A percentile compares a stretch with the other conserved stretches of the same genome.
phyloP scores from a whole-genome alignment of 2,888 invertebrate genomes.

The Meiosimyza platycephala region DNA sequence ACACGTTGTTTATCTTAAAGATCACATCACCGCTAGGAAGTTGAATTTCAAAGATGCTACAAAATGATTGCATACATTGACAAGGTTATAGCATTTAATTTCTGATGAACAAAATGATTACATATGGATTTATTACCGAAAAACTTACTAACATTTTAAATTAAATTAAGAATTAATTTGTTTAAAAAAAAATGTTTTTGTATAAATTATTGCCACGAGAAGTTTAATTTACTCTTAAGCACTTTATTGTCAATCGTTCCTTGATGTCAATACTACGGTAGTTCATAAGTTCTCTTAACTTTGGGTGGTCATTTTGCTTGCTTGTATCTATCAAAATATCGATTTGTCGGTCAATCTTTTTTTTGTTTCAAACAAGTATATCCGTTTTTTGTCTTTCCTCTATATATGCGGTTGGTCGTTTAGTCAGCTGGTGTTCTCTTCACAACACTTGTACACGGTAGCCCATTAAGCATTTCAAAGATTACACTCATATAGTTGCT shows the following conservation, averaged over 20 bases:
- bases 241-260: conserved; percentile 43
- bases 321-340: conserved; percentile 21
- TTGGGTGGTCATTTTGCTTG: conserved; percentile 40
- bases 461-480: conserved; percentile 37
- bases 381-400: no score
- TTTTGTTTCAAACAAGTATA: neutral
- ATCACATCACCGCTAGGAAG: conserved; percentile 48
- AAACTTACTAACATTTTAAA: no score
- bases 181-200: no score
- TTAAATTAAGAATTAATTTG: no score
- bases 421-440: neutral
- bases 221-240: no score
- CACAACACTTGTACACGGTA: conserved; percentile 29
- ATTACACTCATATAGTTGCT: conserved; percentile 47
- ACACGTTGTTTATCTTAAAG: conserved; percentile 52
- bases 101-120: no score
- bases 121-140: no score
- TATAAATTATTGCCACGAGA: no score
- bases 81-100: no score
- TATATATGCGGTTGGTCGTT: conserved; percentile 43
- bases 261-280: conserved; percentile 48
- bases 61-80: no score
- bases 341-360: conserved; percentile 15
- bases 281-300: conserved; percentile 25
- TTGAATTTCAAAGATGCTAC: no score